These are phyloP conservation scores for Lycorma delicatula DNA, from an alignment of 1,140 invertebrate genomes.

Conservation along the genomic window DNA sequence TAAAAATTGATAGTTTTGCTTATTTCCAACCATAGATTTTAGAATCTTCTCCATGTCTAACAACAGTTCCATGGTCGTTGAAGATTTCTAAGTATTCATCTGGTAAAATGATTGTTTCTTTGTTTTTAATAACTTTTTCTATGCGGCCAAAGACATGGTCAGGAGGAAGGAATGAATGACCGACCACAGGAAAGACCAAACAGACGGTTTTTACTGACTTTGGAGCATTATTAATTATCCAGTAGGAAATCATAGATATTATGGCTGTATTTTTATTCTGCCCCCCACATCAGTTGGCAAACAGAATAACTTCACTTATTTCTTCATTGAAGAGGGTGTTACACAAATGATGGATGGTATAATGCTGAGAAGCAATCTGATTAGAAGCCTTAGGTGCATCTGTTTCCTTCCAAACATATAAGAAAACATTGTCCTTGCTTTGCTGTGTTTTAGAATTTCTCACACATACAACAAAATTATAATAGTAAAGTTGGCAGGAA, in stretches of 20 bases:
- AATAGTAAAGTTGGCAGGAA: slow-evolving; percentile 32
- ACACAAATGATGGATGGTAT: slow-evolving; percentile 27
- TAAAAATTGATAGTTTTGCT: background rate
- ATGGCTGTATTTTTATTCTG: slow-evolving; percentile 33
- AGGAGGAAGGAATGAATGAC: slow-evolving; percentile 32
- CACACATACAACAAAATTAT: slow-evolving; percentile 34
- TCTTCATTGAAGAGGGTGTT: slow-evolving; percentile 19
- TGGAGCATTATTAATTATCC: slow-evolving; percentile 10
- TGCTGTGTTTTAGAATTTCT: slow-evolving; percentile 31
- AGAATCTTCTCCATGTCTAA: background rate
- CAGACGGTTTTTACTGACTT: background rate
- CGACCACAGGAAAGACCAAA: slow-evolving; percentile 23
- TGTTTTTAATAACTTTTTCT: slow-evolving; percentile 28
- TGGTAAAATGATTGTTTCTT: slow-evolving; percentile 19
- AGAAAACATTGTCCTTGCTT: slow-evolving; percentile 26
- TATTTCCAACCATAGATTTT: background rate
- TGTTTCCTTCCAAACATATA: slow-evolving; percentile 33
- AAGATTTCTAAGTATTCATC: slow-evolving; percentile 15
- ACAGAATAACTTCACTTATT: slow-evolving; percentile 23
- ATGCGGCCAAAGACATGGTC: slow-evolving; percentile 31
- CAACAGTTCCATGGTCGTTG: background rate
- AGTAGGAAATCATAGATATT: background rate
- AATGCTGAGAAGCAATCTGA: slow-evolving; percentile 30
- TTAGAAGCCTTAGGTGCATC: slow-evolving; percentile 30
- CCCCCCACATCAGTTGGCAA: slow-evolving; percentile 29